Percentiles rank a stretch among this genome's conserved stretches.
Evolutionary conservation across 2,888 invertebrate genomes (phyloP).

Genomic region (Phengaris alcon): DNA sequence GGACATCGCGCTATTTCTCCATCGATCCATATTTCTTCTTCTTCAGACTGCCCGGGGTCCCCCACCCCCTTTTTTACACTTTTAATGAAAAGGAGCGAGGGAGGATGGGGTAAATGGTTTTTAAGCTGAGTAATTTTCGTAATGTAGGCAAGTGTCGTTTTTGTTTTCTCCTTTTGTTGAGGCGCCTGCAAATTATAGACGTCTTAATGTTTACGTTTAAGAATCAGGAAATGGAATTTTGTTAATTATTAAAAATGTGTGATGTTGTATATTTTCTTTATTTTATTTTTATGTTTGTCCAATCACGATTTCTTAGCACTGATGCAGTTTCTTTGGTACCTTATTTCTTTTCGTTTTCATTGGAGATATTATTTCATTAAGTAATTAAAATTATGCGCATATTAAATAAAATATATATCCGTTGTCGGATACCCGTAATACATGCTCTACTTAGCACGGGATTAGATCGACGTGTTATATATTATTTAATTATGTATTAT

Average conservation of each 20-base stretch:
- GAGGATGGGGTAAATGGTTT: slow-evolving; percentile 65
- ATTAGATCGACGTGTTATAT: too few species aligned
- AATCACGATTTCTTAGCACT: neutral
- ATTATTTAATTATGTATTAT: too few species aligned
- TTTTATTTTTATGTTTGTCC: neutral
- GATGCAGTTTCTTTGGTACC: too few species aligned
- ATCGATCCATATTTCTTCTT: slow-evolving; percentile 81
- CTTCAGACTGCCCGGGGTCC: slow-evolving; percentile 66
- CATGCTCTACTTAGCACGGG: too few species aligned
- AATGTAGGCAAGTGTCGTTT: slow-evolving; percentile 54
- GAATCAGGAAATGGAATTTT: neutral
- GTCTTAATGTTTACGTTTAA: slow-evolving; percentile 23
- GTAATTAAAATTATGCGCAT: too few species aligned
- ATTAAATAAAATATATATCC: too few species aligned
- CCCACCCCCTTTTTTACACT: slow-evolving; percentile 70
- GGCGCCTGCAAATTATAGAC: slow-evolving; percentile 31
- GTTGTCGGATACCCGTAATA: too few species aligned
- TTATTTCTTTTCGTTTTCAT: too few species aligned
- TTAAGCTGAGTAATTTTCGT: slow-evolving; percentile 71
- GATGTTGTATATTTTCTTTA: neutral
- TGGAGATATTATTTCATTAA: too few species aligned
- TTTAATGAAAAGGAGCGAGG: slow-evolving; percentile 71
- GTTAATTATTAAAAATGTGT: neutral
- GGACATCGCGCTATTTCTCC: slow-evolving; percentile 78
- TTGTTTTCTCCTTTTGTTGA: slow-evolving; percentile 47